A percentile compares a stretch with the other conserved stretches of the same genome.
phyloP scores from a whole-genome alignment of 2,888 invertebrate genomes.

The Copidosoma aretas region DNA sequence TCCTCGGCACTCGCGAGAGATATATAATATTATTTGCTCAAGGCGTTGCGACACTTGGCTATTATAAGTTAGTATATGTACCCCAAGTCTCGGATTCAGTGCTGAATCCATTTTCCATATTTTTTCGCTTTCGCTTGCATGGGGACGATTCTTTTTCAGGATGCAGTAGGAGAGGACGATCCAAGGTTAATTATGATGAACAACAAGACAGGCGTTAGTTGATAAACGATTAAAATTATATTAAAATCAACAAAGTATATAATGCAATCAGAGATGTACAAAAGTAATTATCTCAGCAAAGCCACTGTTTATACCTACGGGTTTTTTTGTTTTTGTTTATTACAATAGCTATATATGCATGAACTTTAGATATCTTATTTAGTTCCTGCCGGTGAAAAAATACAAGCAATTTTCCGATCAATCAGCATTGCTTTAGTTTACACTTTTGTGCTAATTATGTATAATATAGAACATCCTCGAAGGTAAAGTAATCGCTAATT shows the following conservation, averaged over 20 bases:
- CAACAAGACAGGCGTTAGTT: not conserved
- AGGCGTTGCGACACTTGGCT: no score
- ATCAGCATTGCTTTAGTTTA: constrained; percentile 8
- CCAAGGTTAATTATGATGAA: no score
- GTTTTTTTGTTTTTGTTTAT: not conserved
- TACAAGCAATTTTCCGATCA: constrained; percentile 18
- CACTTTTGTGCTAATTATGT: constrained; percentile 15
- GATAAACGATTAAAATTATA: constrained; percentile 10
- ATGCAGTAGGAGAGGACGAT: no score
- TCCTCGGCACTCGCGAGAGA: no score
- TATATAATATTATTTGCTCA: no score
- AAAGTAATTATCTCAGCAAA: constrained; percentile 14
- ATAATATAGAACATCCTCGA: not conserved
- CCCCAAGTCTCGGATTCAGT: no score
- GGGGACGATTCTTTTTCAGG: no score
- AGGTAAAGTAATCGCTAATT: not conserved
- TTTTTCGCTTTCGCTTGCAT: no score
- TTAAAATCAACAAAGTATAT: constrained; percentile 6
- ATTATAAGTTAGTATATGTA: no score
- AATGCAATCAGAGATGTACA: constrained; percentile 3
- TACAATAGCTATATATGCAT: constrained; percentile 1
- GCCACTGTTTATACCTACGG: not conserved
- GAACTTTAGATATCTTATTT: constrained; percentile 2
- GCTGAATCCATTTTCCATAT: no score
- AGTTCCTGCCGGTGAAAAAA: constrained; percentile 17